phyloP scores from a whole-genome alignment of 2,888 invertebrate species.

The Aradus depressus region DNA sequence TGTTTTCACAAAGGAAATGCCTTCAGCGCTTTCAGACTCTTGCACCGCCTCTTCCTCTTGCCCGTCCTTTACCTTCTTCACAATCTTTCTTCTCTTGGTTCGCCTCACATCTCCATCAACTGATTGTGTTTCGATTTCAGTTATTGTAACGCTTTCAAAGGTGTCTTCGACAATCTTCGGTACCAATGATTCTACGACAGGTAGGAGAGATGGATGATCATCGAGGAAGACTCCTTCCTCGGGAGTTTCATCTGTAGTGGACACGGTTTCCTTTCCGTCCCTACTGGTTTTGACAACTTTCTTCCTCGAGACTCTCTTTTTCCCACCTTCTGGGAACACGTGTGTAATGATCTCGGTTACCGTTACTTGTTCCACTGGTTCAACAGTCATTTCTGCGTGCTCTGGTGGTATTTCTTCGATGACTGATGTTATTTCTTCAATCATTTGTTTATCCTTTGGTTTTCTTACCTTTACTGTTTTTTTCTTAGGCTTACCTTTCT shows the following conservation, averaged over 20 bases:
- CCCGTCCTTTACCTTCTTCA: slow-evolving; percentile 22
- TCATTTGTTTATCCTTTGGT: no score
- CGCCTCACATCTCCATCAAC: background rate
- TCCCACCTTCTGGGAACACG: slow-evolving; percentile 12
- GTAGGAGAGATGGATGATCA: slow-evolving; percentile 3
- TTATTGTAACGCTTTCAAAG: slow-evolving; percentile 13
- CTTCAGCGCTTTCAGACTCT: no score
- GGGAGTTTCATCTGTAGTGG: slow-evolving; percentile 37
- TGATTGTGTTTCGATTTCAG: slow-evolving; percentile 14
- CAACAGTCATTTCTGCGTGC: no score
- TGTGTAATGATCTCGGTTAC: slow-evolving; percentile 34
- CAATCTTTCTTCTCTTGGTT: slow-evolving; percentile 6
- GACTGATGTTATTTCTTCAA: no score
- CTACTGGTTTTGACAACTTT: slow-evolving; percentile 11
- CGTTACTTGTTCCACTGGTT: slow-evolving; percentile 36
- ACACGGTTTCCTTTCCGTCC: slow-evolving; percentile 18
- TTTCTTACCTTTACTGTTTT: slow-evolving; percentile 28
- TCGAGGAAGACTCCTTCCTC: slow-evolving; percentile 35
- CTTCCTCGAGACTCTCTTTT: slow-evolving; percentile 9
- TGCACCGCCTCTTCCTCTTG: slow-evolving; percentile 22
- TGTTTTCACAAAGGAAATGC: no score
- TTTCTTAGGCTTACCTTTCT: slow-evolving; percentile 30
- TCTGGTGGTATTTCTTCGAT: no score
- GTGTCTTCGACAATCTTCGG: background rate
- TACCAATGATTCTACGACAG: slow-evolving; percentile 8